Evolutionary conservation across 2,888 invertebrate species (phyloP).

Genomic region (Ophion slaviceki): DNA sequence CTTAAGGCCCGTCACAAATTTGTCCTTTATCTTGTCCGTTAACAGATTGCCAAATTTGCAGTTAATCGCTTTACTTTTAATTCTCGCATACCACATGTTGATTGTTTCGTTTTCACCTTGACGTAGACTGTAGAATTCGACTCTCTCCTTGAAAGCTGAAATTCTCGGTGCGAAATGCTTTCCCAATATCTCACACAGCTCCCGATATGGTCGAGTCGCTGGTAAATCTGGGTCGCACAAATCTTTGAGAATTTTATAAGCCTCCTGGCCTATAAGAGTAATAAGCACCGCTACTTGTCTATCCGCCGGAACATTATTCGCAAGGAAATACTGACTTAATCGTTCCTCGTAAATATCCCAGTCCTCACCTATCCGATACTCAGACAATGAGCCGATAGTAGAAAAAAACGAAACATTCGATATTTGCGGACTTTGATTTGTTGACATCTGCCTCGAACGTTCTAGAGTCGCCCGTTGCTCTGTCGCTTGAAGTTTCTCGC

Average conservation of each 20-base stretch:
- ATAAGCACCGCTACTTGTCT: conserved; percentile 67
- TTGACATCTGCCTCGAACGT: no score
- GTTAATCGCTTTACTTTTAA: conserved; percentile 70
- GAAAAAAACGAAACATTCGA: conserved; percentile 32
- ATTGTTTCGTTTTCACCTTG: conserved; percentile 68
- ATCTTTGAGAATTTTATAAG: conserved; percentile 67
- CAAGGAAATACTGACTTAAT: conserved; percentile 65
- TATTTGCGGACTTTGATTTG: not conserved
- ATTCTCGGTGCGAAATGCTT: conserved; percentile 63
- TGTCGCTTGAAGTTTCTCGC: no score
- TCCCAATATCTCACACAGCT: conserved; percentile 63
- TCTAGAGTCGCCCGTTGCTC: conserved; percentile 17
- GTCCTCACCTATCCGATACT: conserved; percentile 62
- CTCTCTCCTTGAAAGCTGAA: conserved; percentile 64
- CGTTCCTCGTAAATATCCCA: conserved; percentile 67
- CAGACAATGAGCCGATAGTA: conserved; percentile 53
- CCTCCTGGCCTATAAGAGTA: conserved; percentile 65
- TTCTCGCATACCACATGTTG: conserved; percentile 70
- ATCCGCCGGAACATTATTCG: conserved; percentile 66
- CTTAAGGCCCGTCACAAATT: conserved; percentile 66
- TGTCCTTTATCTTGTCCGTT: conserved; percentile 70
- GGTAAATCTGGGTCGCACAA: conserved; percentile 67
- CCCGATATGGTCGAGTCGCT: conserved; percentile 62
- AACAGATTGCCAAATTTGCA: conserved; percentile 68
- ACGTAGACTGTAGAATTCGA: conserved; percentile 68